phyloP scores from a whole-genome alignment of 2,797 vertebrate genomes.

The Mormyrus hasselquistii region DNA sequence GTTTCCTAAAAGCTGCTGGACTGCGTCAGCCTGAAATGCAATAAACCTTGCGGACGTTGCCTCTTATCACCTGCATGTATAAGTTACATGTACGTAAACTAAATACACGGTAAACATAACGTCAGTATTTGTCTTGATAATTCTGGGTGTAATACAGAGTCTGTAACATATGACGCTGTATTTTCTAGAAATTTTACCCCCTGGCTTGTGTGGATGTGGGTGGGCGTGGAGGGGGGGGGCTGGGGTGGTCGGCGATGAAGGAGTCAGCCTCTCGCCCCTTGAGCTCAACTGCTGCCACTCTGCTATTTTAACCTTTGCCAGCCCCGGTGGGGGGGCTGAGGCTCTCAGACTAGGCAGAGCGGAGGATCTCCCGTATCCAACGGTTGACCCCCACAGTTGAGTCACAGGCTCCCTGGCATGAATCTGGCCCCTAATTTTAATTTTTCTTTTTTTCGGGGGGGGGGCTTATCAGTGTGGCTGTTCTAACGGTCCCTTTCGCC shows the following conservation, averaged over 20 bases:
- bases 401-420: slow-evolving; percentile 81
- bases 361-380: slow-evolving; percentile 79
- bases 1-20: slow-evolving; percentile 25
- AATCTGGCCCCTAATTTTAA: slow-evolving; percentile 75
- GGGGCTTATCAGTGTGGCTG: slow-evolving; percentile 86
- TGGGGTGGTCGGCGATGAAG: not conserved
- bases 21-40: slow-evolving; percentile 11
- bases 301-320: slow-evolving; percentile 97
- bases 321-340: slow-evolving; percentile 66
- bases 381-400: slow-evolving; percentile 82
- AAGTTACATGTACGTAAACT: not conserved
- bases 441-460: slow-evolving; percentile 35
- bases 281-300: slow-evolving; percentile 43
- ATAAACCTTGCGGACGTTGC: not conserved
- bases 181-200: slow-evolving; percentile 44
- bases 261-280: not conserved
- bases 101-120: not conserved
- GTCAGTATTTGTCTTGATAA: not conserved
- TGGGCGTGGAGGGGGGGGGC: not conserved
- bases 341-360: slow-evolving; percentile 57
- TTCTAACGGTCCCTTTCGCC: slow-evolving; percentile 75
- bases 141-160: not conserved
- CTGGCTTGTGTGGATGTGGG: slow-evolving; percentile 55
- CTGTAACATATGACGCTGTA: not conserved
- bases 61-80: not conserved